Percentiles rank a stretch among this genome's conserved stretches.
These are phyloP conservation scores for Alsophila aescularia DNA, from an alignment of 2,888 invertebrate species.

Conservation along the genomic window DNA sequence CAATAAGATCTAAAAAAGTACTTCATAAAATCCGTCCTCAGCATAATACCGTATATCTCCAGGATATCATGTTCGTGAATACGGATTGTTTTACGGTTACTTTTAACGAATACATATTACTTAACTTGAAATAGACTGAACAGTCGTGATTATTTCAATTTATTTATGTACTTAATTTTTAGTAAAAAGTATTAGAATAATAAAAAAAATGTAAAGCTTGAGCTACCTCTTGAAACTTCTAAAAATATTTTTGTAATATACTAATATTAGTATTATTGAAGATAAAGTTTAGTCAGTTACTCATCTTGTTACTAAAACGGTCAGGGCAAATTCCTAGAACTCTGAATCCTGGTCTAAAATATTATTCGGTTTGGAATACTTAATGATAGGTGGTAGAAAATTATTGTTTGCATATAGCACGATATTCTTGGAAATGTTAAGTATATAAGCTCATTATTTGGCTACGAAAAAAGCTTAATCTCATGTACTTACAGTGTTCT, in stretches of 20 bases:
- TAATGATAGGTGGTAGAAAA: conserved; percentile 27
- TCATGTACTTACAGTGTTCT: too few species aligned
- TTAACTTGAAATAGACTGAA: conserved; percentile 27
- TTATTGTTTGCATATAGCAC: conserved; percentile 27
- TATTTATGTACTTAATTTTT: conserved; percentile 58
- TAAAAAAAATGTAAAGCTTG: conserved; percentile 57
- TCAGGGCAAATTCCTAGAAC: conserved; percentile 15
- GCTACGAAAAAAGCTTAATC: too few species aligned
- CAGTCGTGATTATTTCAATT: conserved; percentile 40
- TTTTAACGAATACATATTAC: conserved; percentile 17
- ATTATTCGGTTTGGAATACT: conserved; percentile 24
- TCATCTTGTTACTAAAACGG: conserved; percentile 56
- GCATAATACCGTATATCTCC: background rate
- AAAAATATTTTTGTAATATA: conserved; percentile 77
- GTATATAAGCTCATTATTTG: conserved; percentile 1
- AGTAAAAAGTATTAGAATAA: conserved; percentile 54
- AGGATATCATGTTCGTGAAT: too few species aligned
- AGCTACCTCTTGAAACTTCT: conserved; percentile 78
- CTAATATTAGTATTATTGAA: conserved; percentile 63
- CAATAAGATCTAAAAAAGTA: background rate
- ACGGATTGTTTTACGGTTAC: too few species aligned
- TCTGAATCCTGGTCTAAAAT: conserved; percentile 20
- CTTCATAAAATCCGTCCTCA: conserved; percentile 7
- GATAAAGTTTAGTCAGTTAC: conserved; percentile 28
- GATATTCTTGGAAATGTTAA: conserved; percentile 9